phyloP scores from a whole-genome alignment of 2,888 invertebrate species.

The Dryobota labecula region DNA sequence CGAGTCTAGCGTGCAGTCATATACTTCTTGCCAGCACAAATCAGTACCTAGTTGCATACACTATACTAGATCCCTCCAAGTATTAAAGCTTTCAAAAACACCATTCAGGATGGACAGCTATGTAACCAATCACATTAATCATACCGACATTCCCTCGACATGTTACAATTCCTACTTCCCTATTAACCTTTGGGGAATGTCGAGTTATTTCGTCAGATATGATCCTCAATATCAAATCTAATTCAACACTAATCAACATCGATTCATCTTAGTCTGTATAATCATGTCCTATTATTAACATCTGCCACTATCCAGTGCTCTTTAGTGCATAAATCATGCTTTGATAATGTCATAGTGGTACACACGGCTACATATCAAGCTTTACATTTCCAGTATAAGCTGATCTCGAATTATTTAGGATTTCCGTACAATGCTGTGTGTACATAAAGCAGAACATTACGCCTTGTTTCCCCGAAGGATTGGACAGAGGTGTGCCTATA shows the following conservation, averaged over 20 bases:
- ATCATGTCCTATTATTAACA: constrained; percentile 41
- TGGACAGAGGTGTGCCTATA: not conserved
- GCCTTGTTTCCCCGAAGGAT: not conserved
- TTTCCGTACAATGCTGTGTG: too few species aligned
- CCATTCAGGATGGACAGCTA: not conserved
- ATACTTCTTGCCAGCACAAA: too few species aligned
- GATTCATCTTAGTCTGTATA: constrained; percentile 45
- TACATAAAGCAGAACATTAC: not conserved
- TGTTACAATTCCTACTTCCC: constrained; percentile 7
- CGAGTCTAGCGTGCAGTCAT: too few species aligned
- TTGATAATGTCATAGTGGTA: constrained; percentile 17
- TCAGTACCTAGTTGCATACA: too few species aligned
- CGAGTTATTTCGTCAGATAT: constrained; percentile 16
- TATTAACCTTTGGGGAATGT: constrained; percentile 28
- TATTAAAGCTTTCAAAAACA: not conserved
- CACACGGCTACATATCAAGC: too few species aligned
- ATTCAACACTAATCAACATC: constrained; percentile 25
- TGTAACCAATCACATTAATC: constrained; percentile 11
- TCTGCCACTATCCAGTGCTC: constrained; percentile 25
- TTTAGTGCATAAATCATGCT: constrained; percentile 48
- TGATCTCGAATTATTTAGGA: too few species aligned
- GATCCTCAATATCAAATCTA: constrained; percentile 35
- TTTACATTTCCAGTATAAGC: too few species aligned
- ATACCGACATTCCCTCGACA: not conserved
- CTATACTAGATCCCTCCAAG: too few species aligned